Conservation (phyloP, 2,113 vertebrate species). For the Gallinago jamesoni region DNA sequence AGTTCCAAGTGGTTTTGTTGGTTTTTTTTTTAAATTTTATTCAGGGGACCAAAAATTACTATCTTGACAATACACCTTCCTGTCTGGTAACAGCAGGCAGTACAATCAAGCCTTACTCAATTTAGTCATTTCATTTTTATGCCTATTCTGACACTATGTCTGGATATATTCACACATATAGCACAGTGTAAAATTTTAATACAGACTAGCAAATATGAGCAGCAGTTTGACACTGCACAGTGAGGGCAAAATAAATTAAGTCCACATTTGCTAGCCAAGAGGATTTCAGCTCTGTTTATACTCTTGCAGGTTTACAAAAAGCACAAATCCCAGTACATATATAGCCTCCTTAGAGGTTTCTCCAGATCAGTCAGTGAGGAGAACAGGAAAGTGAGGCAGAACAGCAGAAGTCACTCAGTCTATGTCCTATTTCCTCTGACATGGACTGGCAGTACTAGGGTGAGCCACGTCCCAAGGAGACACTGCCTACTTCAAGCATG, state of each 20-base stretch:
- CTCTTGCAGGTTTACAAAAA: not conserved
- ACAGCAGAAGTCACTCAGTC: not conserved
- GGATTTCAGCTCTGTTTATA: not conserved
- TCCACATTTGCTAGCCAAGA: not conserved
- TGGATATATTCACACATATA: not conserved
- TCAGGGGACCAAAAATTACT: not conserved
- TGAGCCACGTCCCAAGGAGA: not conserved
- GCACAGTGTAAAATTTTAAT: not conserved
- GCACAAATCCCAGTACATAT: not conserved
- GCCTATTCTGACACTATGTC: not conserved
- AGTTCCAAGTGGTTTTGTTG: not conserved
- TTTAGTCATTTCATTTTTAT: not conserved
- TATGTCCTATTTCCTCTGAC: not conserved
- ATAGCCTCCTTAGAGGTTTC: not conserved
- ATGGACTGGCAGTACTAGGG: not conserved
- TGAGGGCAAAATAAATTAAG: not conserved
- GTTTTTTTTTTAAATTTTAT: not conserved
- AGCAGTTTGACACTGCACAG: not conserved
- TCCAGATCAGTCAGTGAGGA: not conserved
- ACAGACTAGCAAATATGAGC: not conserved
- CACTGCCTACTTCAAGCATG: not conserved
- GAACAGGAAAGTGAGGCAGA: not conserved
- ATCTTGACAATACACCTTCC: not conserved
- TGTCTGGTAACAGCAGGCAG: not conserved
- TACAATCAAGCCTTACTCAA: not conserved